A percentile compares a stretch with the other conserved stretches of the same genome.
Evolutionary conservation across 2,797 vertebrate genomes (phyloP).

Genomic region (Scolopax bukidnonensis): DNA sequence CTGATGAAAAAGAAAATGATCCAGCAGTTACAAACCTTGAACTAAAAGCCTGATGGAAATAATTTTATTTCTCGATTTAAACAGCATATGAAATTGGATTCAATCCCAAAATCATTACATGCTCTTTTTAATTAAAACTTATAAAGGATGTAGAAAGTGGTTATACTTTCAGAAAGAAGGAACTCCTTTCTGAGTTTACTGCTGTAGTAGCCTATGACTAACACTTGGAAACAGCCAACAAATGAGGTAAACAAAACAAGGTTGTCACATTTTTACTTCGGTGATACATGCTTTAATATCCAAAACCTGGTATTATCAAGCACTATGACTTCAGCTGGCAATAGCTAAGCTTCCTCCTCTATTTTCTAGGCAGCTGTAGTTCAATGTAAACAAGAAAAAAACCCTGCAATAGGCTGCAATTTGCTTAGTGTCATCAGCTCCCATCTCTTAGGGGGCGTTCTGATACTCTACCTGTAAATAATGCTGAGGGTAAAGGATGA

Average conservation of each 20-base stretch:
- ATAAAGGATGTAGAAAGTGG: constrained; percentile 15
- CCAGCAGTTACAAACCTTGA: constrained; percentile 55
- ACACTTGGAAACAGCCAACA: not conserved
- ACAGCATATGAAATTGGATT: constrained; percentile 53
- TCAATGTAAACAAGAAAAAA: not conserved
- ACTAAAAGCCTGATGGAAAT: constrained; percentile 61
- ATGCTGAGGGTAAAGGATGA: not conserved
- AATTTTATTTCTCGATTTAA: constrained; percentile 69
- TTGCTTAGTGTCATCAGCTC: not conserved
- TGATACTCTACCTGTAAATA: not conserved
- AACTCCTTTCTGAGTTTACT: not conserved
- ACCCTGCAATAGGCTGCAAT: not conserved
- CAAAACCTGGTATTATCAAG: not conserved
- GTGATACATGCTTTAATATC: not conserved
- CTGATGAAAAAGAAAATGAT: constrained; percentile 66
- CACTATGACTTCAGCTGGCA: not conserved
- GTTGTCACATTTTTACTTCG: not conserved
- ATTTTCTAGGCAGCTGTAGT: not conserved
- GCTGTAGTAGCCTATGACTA: not conserved
- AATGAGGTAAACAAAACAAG: not conserved
- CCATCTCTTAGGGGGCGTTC: not conserved
- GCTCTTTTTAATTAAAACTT: constrained; percentile 66
- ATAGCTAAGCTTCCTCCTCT: not conserved
- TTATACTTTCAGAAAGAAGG: not conserved
- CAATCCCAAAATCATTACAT: constrained; percentile 53